Base-by-base conservation (phyloP, 2,888 invertebrate species). In the Schizotus pectinicornis region DNA sequence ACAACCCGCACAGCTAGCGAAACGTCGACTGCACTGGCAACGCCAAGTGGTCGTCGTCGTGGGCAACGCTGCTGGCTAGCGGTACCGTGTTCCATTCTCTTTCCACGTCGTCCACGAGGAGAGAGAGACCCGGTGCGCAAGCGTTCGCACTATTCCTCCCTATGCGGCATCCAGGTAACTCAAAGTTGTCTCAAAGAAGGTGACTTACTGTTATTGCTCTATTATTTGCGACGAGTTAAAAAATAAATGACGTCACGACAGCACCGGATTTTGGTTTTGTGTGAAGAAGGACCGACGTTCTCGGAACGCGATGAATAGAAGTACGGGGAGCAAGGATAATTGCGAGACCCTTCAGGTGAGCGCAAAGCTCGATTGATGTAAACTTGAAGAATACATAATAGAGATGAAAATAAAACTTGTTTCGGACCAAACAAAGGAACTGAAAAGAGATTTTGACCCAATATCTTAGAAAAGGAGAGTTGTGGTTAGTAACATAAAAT, bases 71-170 rank as follows among this genome's bases (percentile, higher is more conserved):
- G 22, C 22, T 22, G 59, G 56, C 50, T 66, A 64, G 65, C 65
- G 65, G 65, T 65, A 65, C 62, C 62, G 50, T 61, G 64, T 37
- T 63, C 64, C 61, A 50, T 61, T 63, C 60, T 62, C 58, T n/a
- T n/a, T 57, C 47, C 55, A 50, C 58, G 36, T 55, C 46, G 39
- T 33, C 48, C 36, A 58, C 52, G 58, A 61, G 60, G 63, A 52
- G 53, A 61, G 38, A 49, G n/a, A n/a, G 36, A 36, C 45, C 37
- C 32, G 35, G 22, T 13, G 54, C 59, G 59, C 62, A 62, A 49
- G 56, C 56, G 56, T 45, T 22, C 22, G 22, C 22, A 22, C 22
- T 22, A 3, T 22, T 22, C 22, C 22, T 22, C 5, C 2, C 22
- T 3, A 22, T 22, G 22, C 22, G 22, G 22, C 22, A 22, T 22